Conservation (phyloP, 1,140 invertebrate genomes). For the Papilio dardanus region DNA sequence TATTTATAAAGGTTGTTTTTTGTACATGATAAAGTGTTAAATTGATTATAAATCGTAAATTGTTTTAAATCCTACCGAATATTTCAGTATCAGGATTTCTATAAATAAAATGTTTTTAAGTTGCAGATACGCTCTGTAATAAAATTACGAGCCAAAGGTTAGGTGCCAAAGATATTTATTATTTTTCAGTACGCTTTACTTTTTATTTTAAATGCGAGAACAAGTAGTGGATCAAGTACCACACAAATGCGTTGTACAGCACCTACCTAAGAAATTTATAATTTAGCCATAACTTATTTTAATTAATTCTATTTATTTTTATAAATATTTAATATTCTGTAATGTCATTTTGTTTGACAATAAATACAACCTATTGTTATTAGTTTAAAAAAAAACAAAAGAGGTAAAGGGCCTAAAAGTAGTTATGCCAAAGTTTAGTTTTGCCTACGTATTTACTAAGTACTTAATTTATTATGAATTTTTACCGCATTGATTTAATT, state of each 20-base stretch:
- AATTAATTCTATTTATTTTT: conserved; percentile 5
- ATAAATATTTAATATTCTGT: background rate
- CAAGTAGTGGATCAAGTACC: background rate
- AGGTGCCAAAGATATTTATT: conserved; percentile 57
- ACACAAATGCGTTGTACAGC: background rate
- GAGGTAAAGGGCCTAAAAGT: background rate
- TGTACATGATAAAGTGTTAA: background rate
- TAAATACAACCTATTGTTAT: background rate
- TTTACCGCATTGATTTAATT: background rate
- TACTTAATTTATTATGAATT: conserved; percentile 24
- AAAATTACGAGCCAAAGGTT: conserved; percentile 53
- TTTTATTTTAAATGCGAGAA: background rate
- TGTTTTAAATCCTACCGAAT: background rate
- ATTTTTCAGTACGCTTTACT: conserved; percentile 39
- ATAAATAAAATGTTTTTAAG: background rate
- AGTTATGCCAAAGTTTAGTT: conserved; percentile 20
- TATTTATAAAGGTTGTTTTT: background rate
- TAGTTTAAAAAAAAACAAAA: background rate
- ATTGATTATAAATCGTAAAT: background rate
- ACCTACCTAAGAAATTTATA: conserved; percentile 13
- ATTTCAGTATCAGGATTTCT: background rate
- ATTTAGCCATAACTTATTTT: background rate
- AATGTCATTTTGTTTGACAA: background rate
- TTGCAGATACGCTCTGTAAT: conserved; percentile 38
- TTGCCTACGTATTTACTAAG: background rate